These are phyloP conservation scores for Phainopepla nitens DNA, from an alignment of 2,113 vertebrate genomes.

Conservation along the genomic window DNA sequence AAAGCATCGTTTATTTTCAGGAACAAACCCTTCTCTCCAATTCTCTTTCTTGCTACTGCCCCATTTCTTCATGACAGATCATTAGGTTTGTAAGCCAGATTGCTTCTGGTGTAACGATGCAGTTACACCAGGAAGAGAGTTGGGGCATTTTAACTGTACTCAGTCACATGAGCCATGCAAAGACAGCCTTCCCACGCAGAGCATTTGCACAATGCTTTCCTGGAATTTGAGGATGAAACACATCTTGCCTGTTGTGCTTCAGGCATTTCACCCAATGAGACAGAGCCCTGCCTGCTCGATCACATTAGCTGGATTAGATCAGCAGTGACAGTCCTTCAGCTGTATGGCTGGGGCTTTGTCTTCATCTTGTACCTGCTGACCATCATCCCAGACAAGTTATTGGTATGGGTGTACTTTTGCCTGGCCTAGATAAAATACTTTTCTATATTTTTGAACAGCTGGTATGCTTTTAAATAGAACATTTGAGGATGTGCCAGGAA, in stretches of 20 bases:
- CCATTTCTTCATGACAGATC: neutral
- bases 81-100: neutral
- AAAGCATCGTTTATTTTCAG: neutral
- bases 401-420: neutral
- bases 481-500: neutral
- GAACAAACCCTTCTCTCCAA: fast-evolving
- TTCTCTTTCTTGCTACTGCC: neutral
- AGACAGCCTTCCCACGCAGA: slow-evolving; percentile 28
- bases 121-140: neutral
- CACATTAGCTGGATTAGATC: neutral
- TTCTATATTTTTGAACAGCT: neutral
- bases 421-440: neutral
- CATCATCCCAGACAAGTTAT: neutral
- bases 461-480: neutral
- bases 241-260: slow-evolving; percentile 55
- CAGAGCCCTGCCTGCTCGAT: slow-evolving; percentile 25
- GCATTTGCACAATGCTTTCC: slow-evolving; percentile 63
- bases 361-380: neutral
- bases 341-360: neutral
- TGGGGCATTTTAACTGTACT: slow-evolving; percentile 26
- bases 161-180: neutral
- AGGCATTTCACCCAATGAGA: slow-evolving; percentile 52
- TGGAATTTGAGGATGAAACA: slow-evolving; percentile 63
- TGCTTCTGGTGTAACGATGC: neutral
- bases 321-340: neutral